Conservation (phyloP, 92 coral and sea anemone species). For the Heliopora coerulea region DNA sequence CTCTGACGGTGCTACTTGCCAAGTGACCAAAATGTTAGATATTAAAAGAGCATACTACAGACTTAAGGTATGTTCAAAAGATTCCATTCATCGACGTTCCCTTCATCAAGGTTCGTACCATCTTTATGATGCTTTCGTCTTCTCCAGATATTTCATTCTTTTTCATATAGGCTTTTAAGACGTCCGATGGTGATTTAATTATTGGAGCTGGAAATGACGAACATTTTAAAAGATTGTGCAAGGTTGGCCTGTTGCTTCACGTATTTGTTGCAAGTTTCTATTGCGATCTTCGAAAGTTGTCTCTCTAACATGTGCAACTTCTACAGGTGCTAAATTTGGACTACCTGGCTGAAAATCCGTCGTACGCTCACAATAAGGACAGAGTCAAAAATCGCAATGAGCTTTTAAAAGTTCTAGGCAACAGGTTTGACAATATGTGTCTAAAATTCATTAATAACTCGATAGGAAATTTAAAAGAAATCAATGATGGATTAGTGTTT, state of each 20-base stretch:
- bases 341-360: slow-evolving; percentile 55
- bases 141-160: too few species aligned
- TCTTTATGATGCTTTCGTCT: too few species aligned
- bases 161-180: slow-evolving; percentile 68
- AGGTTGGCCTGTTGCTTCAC: slow-evolving; percentile 41
- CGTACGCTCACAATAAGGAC: slow-evolving; percentile 57
- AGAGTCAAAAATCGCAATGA: slow-evolving; percentile 68
- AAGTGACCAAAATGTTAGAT: too few species aligned
- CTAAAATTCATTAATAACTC: neutral
- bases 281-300: neutral
- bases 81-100: too few species aligned
- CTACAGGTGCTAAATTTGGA: slow-evolving; percentile 52
- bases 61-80: too few species aligned
- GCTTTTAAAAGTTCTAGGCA: slow-evolving; percentile 49
- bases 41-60: too few species aligned
- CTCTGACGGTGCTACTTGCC: too few species aligned
- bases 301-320: neutral
- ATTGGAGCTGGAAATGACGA: slow-evolving; percentile 90
- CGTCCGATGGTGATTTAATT: slow-evolving; percentile 68
- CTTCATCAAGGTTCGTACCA: too few species aligned
- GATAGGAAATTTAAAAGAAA: too few species aligned
- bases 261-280: neutral
- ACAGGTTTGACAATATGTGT: slow-evolving; percentile 23
- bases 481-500: too few species aligned
- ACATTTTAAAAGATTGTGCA: slow-evolving; percentile 69